These are phyloP conservation scores for Hermatobates lingyangjiaoensis DNA, from an alignment of 1,140 invertebrate genomes.

Conservation along the genomic window DNA sequence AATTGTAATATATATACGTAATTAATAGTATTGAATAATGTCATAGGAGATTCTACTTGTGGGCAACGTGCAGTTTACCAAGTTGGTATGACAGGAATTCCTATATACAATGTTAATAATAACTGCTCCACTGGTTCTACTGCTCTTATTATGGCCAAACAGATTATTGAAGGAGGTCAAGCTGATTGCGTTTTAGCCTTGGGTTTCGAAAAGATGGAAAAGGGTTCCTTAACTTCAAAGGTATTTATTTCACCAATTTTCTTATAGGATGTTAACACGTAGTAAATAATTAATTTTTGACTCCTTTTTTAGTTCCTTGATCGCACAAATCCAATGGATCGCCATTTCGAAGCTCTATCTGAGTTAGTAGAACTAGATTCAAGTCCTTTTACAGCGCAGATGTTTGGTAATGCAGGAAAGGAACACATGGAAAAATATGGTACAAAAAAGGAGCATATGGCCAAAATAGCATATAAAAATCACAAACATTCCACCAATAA, in stretches of 20 bases:
- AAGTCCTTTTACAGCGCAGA: slow-evolving; percentile 75
- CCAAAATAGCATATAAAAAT: slow-evolving; percentile 95
- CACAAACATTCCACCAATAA: slow-evolving; percentile 93
- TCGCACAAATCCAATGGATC: slow-evolving; percentile 83
- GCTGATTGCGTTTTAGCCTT: slow-evolving; percentile 77
- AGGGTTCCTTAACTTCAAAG: slow-evolving; percentile 63
- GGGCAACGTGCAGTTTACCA: slow-evolving; percentile 90
- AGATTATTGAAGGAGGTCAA: slow-evolving; percentile 68
- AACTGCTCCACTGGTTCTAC: slow-evolving; percentile 93
- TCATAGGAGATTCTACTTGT: slow-evolving; percentile 72
- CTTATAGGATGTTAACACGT: too few relatives aligned
- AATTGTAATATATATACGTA: not conserved
- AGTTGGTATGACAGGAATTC: slow-evolving; percentile 89
- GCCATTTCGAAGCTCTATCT: slow-evolving; percentile 70
- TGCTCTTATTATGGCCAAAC: slow-evolving; percentile 75
- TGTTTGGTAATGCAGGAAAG: slow-evolving; percentile 89
- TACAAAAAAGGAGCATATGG: slow-evolving; percentile 79
- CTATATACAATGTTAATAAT: slow-evolving; percentile 97
- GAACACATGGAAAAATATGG: slow-evolving; percentile 98
- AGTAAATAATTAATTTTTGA: not conserved
- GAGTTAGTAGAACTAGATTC: slow-evolving; percentile 56
- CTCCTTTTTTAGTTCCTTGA: slow-evolving; percentile 48
- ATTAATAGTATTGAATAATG: not conserved
- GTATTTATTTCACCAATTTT: slow-evolving; percentile 22
- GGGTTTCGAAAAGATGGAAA: slow-evolving; percentile 97